phyloP scores from a whole-genome alignment of 2,888 invertebrate species.

The Aporophyla nigra region DNA sequence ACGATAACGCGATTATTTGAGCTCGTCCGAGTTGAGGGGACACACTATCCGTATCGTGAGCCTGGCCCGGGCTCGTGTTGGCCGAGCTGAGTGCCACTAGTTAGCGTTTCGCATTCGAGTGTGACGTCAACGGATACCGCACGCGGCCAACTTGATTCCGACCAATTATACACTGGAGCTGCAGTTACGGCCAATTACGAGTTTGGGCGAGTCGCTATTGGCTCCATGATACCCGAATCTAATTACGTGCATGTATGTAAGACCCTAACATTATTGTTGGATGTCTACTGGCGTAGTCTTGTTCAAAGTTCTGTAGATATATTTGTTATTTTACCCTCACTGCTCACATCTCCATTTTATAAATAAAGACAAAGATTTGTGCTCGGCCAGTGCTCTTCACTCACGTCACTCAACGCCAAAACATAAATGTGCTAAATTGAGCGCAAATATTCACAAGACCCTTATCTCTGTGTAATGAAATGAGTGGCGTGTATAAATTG shows the following conservation, averaged over 20 bases:
- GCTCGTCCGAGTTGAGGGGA: slow-evolving; percentile 67
- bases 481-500: slow-evolving; percentile 85
- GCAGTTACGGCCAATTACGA: slow-evolving; percentile 63
- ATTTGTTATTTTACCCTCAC: slow-evolving; percentile 11
- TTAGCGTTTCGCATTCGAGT: slow-evolving; percentile 60
- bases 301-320: not conserved
- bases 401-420: slow-evolving; percentile 59
- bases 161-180: slow-evolving; percentile 62
- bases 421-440: slow-evolving; percentile 76
- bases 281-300: not conserved
- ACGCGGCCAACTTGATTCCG: slow-evolving; percentile 58
- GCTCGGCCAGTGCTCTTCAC: slow-evolving; percentile 42
- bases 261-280: not conserved
- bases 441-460: slow-evolving; percentile 82
- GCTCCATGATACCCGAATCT: slow-evolving; percentile 54
- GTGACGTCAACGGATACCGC: slow-evolving; percentile 59
- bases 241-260: slow-evolving; percentile 38
- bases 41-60: slow-evolving; percentile 64
- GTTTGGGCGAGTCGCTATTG: slow-evolving; percentile 45
- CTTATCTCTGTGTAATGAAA: slow-evolving; percentile 87
- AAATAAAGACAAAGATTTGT: slow-evolving; percentile 56
- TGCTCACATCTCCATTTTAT: slow-evolving; percentile 23
- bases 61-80: slow-evolving; percentile 51
- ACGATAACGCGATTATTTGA: slow-evolving; percentile 82
- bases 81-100: slow-evolving; percentile 57